Base-by-base conservation (phyloP, 2,113 vertebrate genomes). In the Passer domesticus region DNA sequence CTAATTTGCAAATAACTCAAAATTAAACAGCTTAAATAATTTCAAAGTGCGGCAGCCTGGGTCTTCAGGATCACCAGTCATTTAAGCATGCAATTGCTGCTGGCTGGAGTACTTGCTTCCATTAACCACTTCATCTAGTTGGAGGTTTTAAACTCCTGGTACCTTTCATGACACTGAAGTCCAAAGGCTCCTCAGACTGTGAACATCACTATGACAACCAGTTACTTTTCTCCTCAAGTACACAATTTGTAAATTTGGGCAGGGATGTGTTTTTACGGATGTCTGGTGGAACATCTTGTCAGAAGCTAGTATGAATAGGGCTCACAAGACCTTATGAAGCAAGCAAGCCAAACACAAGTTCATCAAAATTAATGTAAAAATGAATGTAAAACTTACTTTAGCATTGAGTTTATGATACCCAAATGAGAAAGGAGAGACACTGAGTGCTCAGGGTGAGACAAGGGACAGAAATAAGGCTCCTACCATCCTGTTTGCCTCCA, bases 251-350 rank as follows among this genome's bases (percentile, higher is more conserved):
- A 27, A 72, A 56, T 90, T 73, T 50, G 27, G n/a, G 58, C 53
- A 60, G 80, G 14, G 30, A n/a, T 62, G 33, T 66, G 33, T 66
- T 87, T 92, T 66, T 85, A 1, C 55, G 58, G 62, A 33, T 58
- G 55, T 55, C 37, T 92, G 46, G 41, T 87, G 24, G n/a, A 69
- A 19, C 41, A 47, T 62, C 50, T 62, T 69, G 53, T 52, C 50
- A 60, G 62, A 72, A 62, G 8, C 44, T 79, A 24, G 19, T 35
- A 60, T 3, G 6, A 30, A 28, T n/a, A 46, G 31, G 31, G 49
- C 21, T 89, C 0, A 0, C 1, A 10, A 84, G 62, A 69, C 49
- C 22, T 59, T 56, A 24, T 1, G 3, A 56, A 37, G 80, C 0
- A 6, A 60, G 15, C 27, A 76, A 91, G 72, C 31, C 35, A 69